phyloP scores from a whole-genome alignment of 2,888 invertebrate species.

The Sarcophaga carnaria region DNA sequence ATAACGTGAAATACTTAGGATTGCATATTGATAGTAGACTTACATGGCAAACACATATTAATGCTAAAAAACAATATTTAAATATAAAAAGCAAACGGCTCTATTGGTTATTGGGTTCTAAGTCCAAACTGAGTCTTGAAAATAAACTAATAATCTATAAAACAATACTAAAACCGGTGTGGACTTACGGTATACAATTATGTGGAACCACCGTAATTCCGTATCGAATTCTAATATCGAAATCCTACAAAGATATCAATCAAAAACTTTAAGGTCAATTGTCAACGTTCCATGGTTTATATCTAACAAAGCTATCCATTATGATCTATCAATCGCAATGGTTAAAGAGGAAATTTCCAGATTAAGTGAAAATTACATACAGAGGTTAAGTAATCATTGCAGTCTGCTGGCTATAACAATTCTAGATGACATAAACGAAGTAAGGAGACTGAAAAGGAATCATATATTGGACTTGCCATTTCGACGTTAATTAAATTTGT shows the following conservation, averaged over 20 bases:
- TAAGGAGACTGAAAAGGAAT: not conserved
- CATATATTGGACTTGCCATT: constrained; percentile 11
- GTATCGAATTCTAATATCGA: not conserved
- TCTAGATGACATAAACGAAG: constrained; percentile 2
- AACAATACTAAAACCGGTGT: not conserved
- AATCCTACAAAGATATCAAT: constrained; percentile 17
- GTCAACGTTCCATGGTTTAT: constrained; percentile 14
- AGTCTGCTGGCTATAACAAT: not conserved
- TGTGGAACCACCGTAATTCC: not conserved
- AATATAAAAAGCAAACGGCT: constrained; percentile 4
- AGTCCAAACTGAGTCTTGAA: not conserved
- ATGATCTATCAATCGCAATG: not conserved
- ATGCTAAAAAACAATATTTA: not conserved
- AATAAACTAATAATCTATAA: constrained; percentile 2
- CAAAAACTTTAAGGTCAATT: constrained; percentile 13
- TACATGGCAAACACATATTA: no score
- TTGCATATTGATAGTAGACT: no score
- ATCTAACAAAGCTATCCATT: constrained; percentile 6
- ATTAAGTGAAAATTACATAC: constrained; percentile 4
- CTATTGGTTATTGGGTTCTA: constrained; percentile 2
- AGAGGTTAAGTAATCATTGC: not conserved
- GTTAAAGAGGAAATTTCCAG: not conserved
- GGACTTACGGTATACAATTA: constrained; percentile 10
- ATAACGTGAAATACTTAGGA: no score
- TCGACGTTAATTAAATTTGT: not conserved